These are phyloP conservation scores for Terrapene triunguis DNA, from an alignment of 2,113 vertebrate species.

Conservation along the genomic window DNA sequence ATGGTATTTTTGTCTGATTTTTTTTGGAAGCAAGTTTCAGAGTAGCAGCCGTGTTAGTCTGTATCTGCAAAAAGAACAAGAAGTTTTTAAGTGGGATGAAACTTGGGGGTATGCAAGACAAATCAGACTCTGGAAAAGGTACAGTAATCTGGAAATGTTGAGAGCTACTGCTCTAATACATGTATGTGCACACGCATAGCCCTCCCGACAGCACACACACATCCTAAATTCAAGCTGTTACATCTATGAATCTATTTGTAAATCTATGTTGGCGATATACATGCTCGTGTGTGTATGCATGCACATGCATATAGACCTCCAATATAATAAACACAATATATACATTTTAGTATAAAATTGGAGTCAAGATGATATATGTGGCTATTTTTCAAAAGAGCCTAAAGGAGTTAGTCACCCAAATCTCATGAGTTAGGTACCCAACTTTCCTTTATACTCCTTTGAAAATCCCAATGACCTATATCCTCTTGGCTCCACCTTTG, in stretches of 20 bases:
- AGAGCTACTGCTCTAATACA: not conserved
- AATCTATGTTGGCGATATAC: not conserved
- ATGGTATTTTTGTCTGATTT: no score
- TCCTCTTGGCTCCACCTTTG: not conserved
- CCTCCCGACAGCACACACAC: not conserved
- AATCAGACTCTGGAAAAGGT: no score
- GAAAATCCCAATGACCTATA: not conserved
- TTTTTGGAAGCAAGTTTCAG: no score
- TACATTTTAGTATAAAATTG: not conserved
- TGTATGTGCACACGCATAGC: not conserved
- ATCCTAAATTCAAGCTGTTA: not conserved
- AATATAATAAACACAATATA: not conserved
- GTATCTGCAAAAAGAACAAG: no score
- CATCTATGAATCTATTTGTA: not conserved
- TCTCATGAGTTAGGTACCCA: not conserved
- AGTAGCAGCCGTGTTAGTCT: no score
- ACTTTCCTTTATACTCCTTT: not conserved
- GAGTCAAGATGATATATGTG: not conserved
- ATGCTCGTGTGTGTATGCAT: not conserved
- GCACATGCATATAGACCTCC: not conserved
- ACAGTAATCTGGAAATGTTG: no score
- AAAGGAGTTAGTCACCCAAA: not conserved
- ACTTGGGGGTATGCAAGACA: no score
- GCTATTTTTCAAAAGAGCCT: not conserved
- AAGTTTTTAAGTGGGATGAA: no score